These are phyloP conservation scores for Cynaeus angustus DNA, from an alignment of 2,888 invertebrate species.

Conservation along the genomic window DNA sequence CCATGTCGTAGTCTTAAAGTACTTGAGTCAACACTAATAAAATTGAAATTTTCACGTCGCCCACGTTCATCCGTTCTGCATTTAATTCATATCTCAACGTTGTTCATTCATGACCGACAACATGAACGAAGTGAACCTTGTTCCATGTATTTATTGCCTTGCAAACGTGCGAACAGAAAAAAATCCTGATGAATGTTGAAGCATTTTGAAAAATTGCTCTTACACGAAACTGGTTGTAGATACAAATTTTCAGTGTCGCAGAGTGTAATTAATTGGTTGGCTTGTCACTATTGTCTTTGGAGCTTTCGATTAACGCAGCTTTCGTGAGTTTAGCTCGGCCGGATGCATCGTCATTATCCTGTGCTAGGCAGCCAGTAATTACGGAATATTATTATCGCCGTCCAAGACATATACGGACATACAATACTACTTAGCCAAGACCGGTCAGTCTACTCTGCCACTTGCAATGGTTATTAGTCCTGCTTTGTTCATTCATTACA, in stretches of 20 bases:
- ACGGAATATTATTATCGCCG: constrained; percentile 45
- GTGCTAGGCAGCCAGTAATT: constrained; percentile 40
- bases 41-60: constrained; percentile 47
- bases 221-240: constrained; percentile 13
- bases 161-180: constrained; percentile 21
- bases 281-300: constrained; percentile 8
- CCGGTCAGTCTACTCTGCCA: constrained; percentile 34
- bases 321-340: constrained; percentile 16
- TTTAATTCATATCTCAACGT: constrained; percentile 40
- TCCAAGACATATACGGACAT: constrained; percentile 42
- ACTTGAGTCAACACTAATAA: constrained; percentile 41
- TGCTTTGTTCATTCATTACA: constrained; percentile 41
- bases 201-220: constrained; percentile 20
- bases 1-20: constrained; percentile 24
- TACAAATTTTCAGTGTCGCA: constrained; percentile 1
- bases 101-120: constrained; percentile 47
- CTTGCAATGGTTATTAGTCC: constrained; percentile 30
- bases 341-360: constrained; percentile 39
- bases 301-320: neutral
- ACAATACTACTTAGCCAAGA: constrained; percentile 15
- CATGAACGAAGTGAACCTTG: constrained; percentile 42
- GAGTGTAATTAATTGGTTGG: constrained; percentile 15
- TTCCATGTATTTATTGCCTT: constrained; percentile 37
- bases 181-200: constrained; percentile 31
- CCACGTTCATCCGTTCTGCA: constrained; percentile 25